Percentiles rank a stretch among this genome's conserved stretches.
These are phyloP conservation scores for Asbolus verrucosus DNA, from an alignment of 1,140 invertebrate species.

Conservation along the genomic window DNA sequence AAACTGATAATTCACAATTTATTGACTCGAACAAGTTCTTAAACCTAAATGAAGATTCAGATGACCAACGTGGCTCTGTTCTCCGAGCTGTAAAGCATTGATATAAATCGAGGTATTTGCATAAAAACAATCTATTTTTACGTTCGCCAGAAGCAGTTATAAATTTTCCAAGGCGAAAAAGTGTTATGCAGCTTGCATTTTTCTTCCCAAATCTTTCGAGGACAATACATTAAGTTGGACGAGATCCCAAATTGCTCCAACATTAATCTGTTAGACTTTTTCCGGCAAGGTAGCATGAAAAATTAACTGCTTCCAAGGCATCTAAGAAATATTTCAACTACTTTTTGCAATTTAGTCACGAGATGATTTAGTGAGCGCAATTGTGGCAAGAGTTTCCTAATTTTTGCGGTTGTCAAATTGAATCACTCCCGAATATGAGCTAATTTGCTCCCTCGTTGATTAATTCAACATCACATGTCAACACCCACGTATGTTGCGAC, in stretches of 20 bases:
- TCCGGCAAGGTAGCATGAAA: slow-evolving; percentile 37
- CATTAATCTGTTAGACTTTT: slow-evolving; percentile 35
- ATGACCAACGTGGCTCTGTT: too few species aligned
- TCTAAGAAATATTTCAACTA: slow-evolving; percentile 16
- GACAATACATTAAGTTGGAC: slow-evolving; percentile 36
- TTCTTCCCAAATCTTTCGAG: slow-evolving; percentile 31
- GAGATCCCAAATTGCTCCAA: slow-evolving; percentile 32
- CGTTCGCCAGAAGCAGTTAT: slow-evolving; percentile 2
- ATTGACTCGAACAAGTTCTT: too few species aligned
- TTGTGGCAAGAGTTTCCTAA: not conserved
- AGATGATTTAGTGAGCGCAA: slow-evolving; percentile 10
- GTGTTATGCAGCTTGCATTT: slow-evolving; percentile 28
- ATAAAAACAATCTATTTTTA: slow-evolving; percentile 8
- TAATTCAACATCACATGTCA: not conserved
- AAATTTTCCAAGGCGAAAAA: not conserved
- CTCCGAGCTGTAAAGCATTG: too few species aligned
- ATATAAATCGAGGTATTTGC: too few species aligned
- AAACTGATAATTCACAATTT: too few species aligned
- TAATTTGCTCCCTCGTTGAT: too few species aligned
- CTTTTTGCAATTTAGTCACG: slow-evolving; percentile 26
- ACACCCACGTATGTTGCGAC: too few species aligned
- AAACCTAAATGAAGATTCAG: too few species aligned
- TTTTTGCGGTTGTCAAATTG: not conserved
- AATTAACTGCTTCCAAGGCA: slow-evolving; percentile 28
- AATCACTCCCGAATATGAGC: not conserved